phyloP scores from a whole-genome alignment of 2,888 invertebrate species.

The Calephelis perditalis region DNA sequence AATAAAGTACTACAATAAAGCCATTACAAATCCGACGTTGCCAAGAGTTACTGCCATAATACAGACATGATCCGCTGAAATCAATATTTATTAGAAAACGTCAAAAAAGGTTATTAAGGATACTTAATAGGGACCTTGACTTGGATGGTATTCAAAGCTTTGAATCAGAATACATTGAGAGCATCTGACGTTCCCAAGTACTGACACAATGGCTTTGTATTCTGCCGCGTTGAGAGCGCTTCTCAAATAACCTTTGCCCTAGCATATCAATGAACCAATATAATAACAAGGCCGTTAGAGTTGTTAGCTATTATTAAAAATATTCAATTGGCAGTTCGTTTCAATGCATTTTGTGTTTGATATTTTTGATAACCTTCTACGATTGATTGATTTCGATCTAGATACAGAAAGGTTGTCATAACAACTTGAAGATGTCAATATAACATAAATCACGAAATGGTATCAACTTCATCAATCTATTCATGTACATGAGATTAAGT shows the following conservation, averaged over 20 bases:
- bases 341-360: not conserved
- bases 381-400: slow-evolving; percentile 19
- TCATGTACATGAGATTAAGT: too few relatives aligned
- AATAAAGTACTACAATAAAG: too few relatives aligned
- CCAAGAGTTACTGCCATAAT: too few relatives aligned
- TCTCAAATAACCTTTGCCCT: slow-evolving; percentile 61
- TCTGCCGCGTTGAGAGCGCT: slow-evolving; percentile 23
- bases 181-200: slow-evolving; percentile 15
- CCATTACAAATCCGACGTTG: too few relatives aligned
- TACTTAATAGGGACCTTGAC: slow-evolving; percentile 16
- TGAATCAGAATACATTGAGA: slow-evolving; percentile 15
- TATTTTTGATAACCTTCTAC: not conserved
- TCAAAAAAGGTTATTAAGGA: not conserved
- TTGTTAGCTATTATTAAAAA: slow-evolving; percentile 50
- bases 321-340: not conserved
- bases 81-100: not conserved
- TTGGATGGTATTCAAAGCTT: slow-evolving; percentile 14
- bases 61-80: too few relatives aligned
- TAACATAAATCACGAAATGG: too few relatives aligned
- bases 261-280: slow-evolving; percentile 60
- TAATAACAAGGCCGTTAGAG: slow-evolving; percentile 56
- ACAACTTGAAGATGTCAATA: too few relatives aligned
- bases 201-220: slow-evolving; percentile 19
- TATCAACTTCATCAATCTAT: too few relatives aligned
- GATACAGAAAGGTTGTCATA: too few relatives aligned